Evolutionary conservation across 2,113 vertebrate genomes (phyloP), one percentile per base, ranked within the genome.

Genomic region (Bos javanicus): DNA sequence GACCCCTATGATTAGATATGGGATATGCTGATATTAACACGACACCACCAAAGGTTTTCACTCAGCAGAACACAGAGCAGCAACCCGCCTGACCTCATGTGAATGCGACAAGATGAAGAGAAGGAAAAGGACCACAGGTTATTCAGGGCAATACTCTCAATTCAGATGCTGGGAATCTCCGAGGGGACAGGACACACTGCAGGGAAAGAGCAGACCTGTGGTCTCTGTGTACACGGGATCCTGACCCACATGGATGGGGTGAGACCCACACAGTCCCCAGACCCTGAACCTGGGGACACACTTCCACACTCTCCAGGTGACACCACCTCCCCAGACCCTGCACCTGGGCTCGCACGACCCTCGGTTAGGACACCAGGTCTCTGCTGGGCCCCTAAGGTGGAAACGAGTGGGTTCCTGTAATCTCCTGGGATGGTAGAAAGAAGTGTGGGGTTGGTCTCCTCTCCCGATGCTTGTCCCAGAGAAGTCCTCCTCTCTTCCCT

Each of bases 321-420:
- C 64, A 67, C 33, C 33, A 67, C 16, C 16, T n/a, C 33, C 33
- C 33, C 17, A 67, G 64, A 36, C n/a, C 64, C n/a, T 71, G n/a
- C 5, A 71, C 0, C 10, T 71, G n/a, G 19, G n/a, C 19, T 39
- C 0, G 0, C 2, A 39, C 0, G 1, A 39, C 10, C 67, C 19
- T 71, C 39, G n/a, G 19, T 39, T 39, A 71, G n/a, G 19, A 39
- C 10, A 23, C 19, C n/a, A 39, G 19, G 67, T 39, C n/a, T 71
- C 67, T 39, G 67, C 67, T 71, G 19, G 67, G n/a, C n/a, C 5
- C n/a, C 67, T 71, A 23, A 71, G 10, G 67, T 39, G 19, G 10
- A 71, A 39, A 39, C 0, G 1, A 71, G 10, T 39, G 67, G n/a
- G 67, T 39, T 71, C n/a, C 67, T 71, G 10, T 71, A 71, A 71